phyloP scores from a whole-genome alignment of 2,797 vertebrate species.

The Geotrypetes seraphini region DNA sequence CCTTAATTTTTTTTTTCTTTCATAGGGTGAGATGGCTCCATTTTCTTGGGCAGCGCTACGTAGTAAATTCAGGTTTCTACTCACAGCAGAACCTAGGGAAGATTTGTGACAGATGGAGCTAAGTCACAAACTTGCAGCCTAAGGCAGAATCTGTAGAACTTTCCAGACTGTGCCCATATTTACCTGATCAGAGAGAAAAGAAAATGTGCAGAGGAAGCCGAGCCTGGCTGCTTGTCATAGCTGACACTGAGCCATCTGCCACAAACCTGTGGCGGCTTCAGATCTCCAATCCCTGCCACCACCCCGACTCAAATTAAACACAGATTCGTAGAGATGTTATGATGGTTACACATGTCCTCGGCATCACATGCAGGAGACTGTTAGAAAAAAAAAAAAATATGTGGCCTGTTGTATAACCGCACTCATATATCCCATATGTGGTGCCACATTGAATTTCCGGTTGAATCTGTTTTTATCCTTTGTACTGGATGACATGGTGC shows the following conservation, averaged over 20 bases:
- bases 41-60: conserved; percentile 78
- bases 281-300: conserved; percentile 66
- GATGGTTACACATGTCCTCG: conserved; percentile 85
- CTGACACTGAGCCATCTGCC: conserved; percentile 94
- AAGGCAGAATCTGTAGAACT: conserved; percentile 72
- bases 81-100: conserved; percentile 73
- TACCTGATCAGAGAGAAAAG: conserved; percentile 88
- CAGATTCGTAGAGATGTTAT: conserved; percentile 75
- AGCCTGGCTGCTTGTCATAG: conserved; percentile 88
- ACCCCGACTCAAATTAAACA: conserved; percentile 76
- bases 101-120: conserved; percentile 92
- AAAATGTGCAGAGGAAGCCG: conserved; percentile 80
- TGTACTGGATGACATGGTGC: conserved; percentile 79
- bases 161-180: conserved; percentile 86
- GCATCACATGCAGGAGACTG: conserved; percentile 79
- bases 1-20: conserved; percentile 1
- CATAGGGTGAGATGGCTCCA: conserved; percentile 63
- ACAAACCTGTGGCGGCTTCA: conserved; percentile 89
- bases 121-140: conserved; percentile 91
- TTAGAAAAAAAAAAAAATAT: conserved; percentile 63
- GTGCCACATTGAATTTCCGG: conserved; percentile 91
- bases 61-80: conserved; percentile 71
- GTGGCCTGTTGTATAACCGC: conserved; percentile 76
- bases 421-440: conserved; percentile 90
- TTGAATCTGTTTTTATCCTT: conserved; percentile 71